Conservation (phyloP, 2,888 invertebrate genomes). For the Alloplasta piceator region DNA sequence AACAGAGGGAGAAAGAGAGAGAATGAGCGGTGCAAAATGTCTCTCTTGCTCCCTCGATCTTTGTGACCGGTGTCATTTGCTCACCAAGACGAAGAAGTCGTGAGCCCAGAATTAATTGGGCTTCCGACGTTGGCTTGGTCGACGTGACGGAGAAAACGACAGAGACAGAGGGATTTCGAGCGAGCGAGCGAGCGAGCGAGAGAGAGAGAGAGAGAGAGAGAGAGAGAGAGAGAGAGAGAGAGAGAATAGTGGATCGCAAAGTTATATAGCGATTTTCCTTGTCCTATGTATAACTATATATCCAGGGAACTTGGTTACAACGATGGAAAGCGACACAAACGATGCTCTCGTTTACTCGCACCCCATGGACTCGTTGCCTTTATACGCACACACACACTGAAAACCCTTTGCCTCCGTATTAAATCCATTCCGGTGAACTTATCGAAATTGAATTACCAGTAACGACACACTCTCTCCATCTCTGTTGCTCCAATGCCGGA, state of each 20-base stretch:
- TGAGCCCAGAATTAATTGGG: constrained; percentile 60
- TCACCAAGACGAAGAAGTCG: constrained; percentile 50
- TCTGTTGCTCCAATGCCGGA: neutral
- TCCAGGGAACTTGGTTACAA: constrained; percentile 14
- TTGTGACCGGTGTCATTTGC: constrained; percentile 49
- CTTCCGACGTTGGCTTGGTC: constrained; percentile 38
- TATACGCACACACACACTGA: neutral
- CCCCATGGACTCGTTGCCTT: neutral
- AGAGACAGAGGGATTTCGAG: constrained; percentile 6
- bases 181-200: no score
- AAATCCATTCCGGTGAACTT: constrained; percentile 50
- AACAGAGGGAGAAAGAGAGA: constrained; percentile 1
- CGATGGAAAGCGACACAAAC: constrained; percentile 20
- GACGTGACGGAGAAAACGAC: neutral
- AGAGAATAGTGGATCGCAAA: constrained; percentile 35
- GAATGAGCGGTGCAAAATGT: constrained; percentile 6
- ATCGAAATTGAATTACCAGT: constrained; percentile 56
- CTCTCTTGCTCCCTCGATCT: constrained; percentile 24
- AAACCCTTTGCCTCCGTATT: constrained; percentile 39
- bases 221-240: constrained; percentile 13
- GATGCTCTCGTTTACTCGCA: constrained; percentile 30
- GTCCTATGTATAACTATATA: constrained; percentile 21
- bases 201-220: no score
- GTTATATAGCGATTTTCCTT: constrained; percentile 24
- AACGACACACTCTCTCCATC: constrained; percentile 3